Evolutionary conservation across 2,113 vertebrate genomes (phyloP).

Genomic region (Rhadina sibilatrix): DNA sequence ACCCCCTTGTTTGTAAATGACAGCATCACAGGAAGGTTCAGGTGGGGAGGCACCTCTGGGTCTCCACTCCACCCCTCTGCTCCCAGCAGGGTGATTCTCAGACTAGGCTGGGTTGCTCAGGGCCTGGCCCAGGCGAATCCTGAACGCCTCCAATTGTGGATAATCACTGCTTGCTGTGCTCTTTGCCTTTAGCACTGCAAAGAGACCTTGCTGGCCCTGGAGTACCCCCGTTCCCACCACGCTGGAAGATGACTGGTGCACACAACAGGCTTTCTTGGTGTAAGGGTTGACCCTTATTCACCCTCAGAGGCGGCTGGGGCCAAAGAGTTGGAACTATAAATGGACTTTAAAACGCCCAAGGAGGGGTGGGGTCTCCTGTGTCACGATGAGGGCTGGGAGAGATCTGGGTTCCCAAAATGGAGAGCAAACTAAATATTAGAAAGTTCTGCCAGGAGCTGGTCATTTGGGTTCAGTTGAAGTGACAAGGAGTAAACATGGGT

Average conservation of each 20-base stretch:
- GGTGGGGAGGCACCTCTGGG: background rate
- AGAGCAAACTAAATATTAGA: background rate
- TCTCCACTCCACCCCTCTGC: background rate
- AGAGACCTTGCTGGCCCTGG: background rate
- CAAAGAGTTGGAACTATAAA: background rate
- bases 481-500: background rate
- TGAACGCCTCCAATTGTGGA: background rate
- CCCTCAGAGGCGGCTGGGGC: background rate
- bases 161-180: background rate
- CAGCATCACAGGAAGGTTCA: background rate
- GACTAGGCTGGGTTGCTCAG: background rate
- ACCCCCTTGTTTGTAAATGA: background rate
- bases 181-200: background rate
- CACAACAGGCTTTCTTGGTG: background rate
- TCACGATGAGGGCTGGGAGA: background rate
- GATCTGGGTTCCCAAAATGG: background rate
- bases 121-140: background rate
- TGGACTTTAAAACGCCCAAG: background rate
- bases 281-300: background rate
- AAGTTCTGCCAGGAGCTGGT: background rate
- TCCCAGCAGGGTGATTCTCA: background rate
- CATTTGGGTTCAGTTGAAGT: background rate
- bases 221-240: rapidly evolving
- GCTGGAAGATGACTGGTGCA: background rate
- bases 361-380: background rate